Percentiles rank a stretch among this genome's conserved stretches.
Conservation (phyloP, 2,113 vertebrate genomes). For the Falco punctatus region DNA sequence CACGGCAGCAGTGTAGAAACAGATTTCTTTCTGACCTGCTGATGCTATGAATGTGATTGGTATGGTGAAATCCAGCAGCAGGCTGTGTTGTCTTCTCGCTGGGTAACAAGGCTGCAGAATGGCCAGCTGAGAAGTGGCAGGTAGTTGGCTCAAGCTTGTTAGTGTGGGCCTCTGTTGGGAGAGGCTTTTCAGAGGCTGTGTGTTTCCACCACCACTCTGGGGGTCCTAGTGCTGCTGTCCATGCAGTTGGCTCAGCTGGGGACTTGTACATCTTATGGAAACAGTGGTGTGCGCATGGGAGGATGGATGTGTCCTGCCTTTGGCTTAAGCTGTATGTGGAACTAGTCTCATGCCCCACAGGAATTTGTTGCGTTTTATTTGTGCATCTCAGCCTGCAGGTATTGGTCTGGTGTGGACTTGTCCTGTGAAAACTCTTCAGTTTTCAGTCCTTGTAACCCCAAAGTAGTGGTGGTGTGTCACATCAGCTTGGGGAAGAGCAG, state of each 20-base stretch:
- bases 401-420: background rate
- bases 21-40: background rate
- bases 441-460: background rate
- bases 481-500: background rate
- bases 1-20: background rate
- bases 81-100: fast-evolving
- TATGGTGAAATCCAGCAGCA: background rate
- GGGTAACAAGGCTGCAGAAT: background rate
- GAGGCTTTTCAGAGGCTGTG: background rate
- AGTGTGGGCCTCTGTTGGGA: background rate
- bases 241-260: fast-evolving
- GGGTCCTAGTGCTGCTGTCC: background rate
- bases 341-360: background rate
- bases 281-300: background rate
- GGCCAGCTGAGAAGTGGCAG: background rate
- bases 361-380: background rate
- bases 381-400: background rate
- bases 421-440: background rate
- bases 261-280: background rate
- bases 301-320: background rate
- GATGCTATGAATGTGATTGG: background rate
- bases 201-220: background rate
- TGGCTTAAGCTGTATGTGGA: background rate
- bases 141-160: background rate
- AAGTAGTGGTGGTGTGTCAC: background rate